phyloP scores from a whole-genome alignment of 1,140 invertebrate species.

The Ladona fulva region DNA sequence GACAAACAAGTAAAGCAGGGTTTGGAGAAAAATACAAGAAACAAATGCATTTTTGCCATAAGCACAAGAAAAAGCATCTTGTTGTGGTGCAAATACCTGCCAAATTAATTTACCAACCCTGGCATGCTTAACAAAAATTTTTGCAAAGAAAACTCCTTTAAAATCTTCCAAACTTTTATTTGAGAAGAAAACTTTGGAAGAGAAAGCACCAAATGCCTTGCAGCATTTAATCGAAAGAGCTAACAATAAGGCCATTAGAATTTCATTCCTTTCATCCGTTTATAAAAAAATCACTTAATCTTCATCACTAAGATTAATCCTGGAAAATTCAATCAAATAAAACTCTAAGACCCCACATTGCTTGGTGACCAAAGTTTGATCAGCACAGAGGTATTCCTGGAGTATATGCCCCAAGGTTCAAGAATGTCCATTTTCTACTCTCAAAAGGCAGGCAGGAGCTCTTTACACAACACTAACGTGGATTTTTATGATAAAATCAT shows the following conservation, averaged over 20 bases:
- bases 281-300: neutral
- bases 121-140: too few relatives aligned
- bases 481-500: neutral
- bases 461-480: neutral
- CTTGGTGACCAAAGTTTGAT: neutral
- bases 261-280: neutral
- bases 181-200: neutral
- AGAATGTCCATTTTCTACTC: neutral
- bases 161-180: neutral
- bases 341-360: neutral
- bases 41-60: too few relatives aligned
- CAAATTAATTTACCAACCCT: too few relatives aligned
- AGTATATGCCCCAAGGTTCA: neutral
- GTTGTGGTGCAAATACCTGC: too few relatives aligned
- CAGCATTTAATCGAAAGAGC: neutral
- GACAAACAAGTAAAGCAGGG: too few relatives aligned
- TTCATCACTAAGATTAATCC: neutral
- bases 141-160: too few relatives aligned
- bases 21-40: too few relatives aligned
- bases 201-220: neutral
- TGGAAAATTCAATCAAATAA: neutral
- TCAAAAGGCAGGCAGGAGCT: neutral
- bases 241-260: neutral
- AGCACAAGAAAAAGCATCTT: too few relatives aligned
- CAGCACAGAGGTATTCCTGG: neutral